Base-by-base conservation (phyloP, 2,888 invertebrate genomes). In the Phalera bucephala region DNA sequence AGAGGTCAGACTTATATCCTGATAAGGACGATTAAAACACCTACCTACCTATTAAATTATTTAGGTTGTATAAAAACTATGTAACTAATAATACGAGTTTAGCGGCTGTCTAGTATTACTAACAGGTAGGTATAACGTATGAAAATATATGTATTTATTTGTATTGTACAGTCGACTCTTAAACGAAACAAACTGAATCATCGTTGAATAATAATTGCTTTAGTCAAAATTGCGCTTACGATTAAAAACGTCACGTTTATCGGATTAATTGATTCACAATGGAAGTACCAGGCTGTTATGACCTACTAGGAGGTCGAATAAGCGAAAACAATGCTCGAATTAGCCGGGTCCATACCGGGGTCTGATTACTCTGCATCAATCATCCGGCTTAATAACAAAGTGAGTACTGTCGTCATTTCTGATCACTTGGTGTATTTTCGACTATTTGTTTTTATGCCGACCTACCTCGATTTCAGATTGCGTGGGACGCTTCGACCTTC, bases 401-500 rank as follows among this genome's bases (percentile, higher is more conserved):
- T 33, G 32, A n/a, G n/a, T n/a, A n/a, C n/a, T 28, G 15, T 11
- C 25, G 12, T 25, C 26, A 20, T 48, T 52, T 53, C 47, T 62
- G 48, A 51, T 36, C 6, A 46, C 52, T 58, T 53, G 12, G 32
- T 49, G 48, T 57, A 57, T 64, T 69, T 71, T 60, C 44, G 60
- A 59, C 52, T 60, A 72, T 73, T 73, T 76, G 75, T 73, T 75
- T 67, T 64, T 61, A 67, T 72, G 72, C 78, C 73, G 84, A 86
- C 85, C 85, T 84, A 85, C 85, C 83, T 83, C 78, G 79, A 73
- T 52, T 77, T 61, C 51, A 45, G 63, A 53, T 60, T 54, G 73
- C 73, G 77, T 78, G 72, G 76, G 75, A 64, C 54, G 64, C 56
- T 51, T 41, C 58, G 75, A 62, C 78, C 76, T 78, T 80, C 74